Conservation (phyloP, 2,797 vertebrate genomes). For the Heliangelus exortis region DNA sequence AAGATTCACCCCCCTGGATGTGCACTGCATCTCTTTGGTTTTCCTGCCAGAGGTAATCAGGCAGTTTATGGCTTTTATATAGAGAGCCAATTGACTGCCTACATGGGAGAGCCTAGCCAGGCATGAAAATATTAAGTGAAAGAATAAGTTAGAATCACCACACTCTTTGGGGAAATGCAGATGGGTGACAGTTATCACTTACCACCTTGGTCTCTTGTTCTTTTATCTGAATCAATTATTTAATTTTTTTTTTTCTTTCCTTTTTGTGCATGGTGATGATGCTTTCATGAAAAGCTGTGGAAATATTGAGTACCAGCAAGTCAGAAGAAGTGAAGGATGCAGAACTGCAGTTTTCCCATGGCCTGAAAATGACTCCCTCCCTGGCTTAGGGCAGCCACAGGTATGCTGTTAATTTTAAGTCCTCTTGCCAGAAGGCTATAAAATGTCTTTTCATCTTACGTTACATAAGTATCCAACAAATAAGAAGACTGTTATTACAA, state of each 20-base stretch:
- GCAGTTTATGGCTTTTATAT: background rate
- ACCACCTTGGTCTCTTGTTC: background rate
- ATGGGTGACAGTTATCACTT: background rate
- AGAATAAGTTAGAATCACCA: background rate
- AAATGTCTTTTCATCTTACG: constrained; percentile 75
- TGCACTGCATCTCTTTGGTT: background rate
- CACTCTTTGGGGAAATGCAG: background rate
- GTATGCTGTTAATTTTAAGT: constrained; percentile 63
- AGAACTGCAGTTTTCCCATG: constrained; percentile 65
- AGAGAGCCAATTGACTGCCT: background rate
- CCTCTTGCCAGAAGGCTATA: constrained; percentile 67
- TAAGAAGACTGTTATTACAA: constrained; percentile 73
- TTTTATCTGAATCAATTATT: background rate
- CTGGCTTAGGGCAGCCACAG: constrained; percentile 65
- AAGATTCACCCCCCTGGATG: background rate
- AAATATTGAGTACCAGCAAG: background rate
- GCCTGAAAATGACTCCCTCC: constrained; percentile 66
- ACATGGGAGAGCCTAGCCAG: background rate
- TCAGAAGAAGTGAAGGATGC: constrained; percentile 32
- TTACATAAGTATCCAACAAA: constrained; percentile 72
- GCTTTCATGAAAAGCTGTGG: constrained; percentile 25
- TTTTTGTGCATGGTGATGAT: background rate
- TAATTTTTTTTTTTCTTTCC: background rate
- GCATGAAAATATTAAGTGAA: background rate
- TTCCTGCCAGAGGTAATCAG: background rate